phyloP scores from a whole-genome alignment of 2,113 vertebrate genomes.

The Xenus cinereus region DNA sequence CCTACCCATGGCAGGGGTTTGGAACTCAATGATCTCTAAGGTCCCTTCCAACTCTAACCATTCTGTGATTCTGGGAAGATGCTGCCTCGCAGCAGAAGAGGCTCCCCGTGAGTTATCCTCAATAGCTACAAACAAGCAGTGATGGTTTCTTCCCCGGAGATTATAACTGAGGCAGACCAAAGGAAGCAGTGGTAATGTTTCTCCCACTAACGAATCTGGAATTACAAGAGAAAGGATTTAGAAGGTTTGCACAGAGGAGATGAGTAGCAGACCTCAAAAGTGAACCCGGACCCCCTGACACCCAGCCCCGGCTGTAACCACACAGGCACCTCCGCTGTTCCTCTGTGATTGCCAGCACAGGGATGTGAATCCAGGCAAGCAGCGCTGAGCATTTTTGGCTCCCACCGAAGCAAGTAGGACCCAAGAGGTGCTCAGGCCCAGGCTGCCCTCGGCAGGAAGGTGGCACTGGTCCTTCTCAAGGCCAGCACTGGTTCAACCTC shows the following conservation, averaged over 20 bases:
- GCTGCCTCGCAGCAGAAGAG: background rate
- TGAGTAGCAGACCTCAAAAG: background rate
- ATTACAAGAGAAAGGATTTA: background rate
- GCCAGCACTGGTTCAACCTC: background rate
- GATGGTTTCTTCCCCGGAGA: background rate
- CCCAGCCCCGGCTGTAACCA: rapidly evolving
- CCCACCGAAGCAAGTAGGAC: background rate
- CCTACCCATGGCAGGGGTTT: no score
- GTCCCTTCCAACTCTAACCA: no score
- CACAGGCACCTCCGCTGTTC: background rate
- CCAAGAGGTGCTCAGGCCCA: background rate
- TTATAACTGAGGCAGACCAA: background rate
- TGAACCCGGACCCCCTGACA: background rate
- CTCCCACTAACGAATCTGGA: background rate
- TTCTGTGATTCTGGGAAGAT: background rate
- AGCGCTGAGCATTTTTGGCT: background rate
- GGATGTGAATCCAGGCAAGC: background rate
- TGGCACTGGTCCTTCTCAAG: background rate
- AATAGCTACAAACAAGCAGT: background rate
- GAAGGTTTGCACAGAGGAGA: background rate
- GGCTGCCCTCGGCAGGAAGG: background rate
- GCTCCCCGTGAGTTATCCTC: background rate
- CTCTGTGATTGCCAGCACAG: background rate
- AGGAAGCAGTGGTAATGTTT: background rate
- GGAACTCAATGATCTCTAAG: no score